Base-by-base conservation (phyloP, 2,113 vertebrate genomes). In the Pterocles orientalis region DNA sequence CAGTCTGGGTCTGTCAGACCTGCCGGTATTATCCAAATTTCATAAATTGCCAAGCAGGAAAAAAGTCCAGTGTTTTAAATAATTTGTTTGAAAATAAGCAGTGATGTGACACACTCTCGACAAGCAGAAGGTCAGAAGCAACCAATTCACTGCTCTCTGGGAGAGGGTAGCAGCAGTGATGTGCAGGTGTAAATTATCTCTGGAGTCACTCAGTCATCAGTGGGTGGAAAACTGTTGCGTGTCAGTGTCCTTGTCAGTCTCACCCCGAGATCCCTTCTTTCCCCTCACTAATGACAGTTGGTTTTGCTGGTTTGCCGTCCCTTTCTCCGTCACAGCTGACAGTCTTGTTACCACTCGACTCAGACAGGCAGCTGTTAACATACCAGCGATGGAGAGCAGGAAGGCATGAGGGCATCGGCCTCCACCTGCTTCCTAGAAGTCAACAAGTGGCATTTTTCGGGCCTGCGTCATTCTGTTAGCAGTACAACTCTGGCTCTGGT, bases 331-430 rank as follows among this genome's bases (percentile, higher is more conserved):
- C 41, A 47, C 33, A 90, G 14, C 16, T 64, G 31, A 51, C 1
- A 12, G 6, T 18, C 58, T 91, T 4, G 0, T 61, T 45, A 18
- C 28, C 20, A 26, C 73, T 57, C 2, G 6, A 9, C 28, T 84
- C 28, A 62, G 58, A 14, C 43, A 50, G 48, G 9, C 50, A 65
- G 10, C n/a, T 87, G 56, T 15, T 61, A 62, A 23, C 2, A 1
- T 13, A 56, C 8, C 41, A 21, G 43, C 0, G 0, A 29, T 7
- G 3, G 45, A 34, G 18, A 58, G 9, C 12, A 1, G 1, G 1
- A 23, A 82, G 39, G 36, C 17, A 0, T n/a, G 41, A 72, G 34
- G 36, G 26, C 10, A 61, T 18, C 33, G 47, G 66, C 34, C n/a
- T 61, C 62, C 50, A 73, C 14, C 66, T 61, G 39, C 68, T 86